These are phyloP conservation scores for Macquaria australasica DNA, from an alignment of 2,113 vertebrate species.

Conservation along the genomic window DNA sequence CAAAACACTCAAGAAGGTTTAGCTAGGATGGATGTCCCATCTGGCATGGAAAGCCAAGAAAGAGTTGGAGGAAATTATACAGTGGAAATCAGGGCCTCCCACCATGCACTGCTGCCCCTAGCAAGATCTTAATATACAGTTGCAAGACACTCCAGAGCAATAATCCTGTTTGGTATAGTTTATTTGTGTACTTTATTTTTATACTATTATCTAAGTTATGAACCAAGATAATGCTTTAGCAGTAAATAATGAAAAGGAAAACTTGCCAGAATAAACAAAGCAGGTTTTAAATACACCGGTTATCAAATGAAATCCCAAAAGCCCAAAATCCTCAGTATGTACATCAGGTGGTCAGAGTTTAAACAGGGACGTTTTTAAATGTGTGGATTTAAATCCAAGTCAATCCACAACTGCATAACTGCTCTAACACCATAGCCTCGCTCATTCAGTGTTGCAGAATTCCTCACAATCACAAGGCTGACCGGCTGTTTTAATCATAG, in stretches of 20 bases:
- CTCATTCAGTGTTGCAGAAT: background rate
- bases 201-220: background rate
- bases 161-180: background rate
- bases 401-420: background rate
- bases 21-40: background rate
- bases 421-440: background rate
- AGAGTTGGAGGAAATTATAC: background rate
- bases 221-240: background rate
- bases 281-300: background rate
- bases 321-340: background rate
- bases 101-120: background rate
- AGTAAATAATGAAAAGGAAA: background rate
- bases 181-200: background rate
- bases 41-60: background rate
- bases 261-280: background rate
- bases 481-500: background rate
- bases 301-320: background rate
- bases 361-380: background rate
- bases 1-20: background rate
- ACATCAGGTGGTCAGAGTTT: background rate
- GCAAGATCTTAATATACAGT: background rate
- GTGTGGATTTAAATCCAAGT: background rate
- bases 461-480: background rate
- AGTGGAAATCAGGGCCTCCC: background rate
- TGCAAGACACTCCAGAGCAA: background rate